Conservation (phyloP, 2,113 vertebrate species). For the Anguilla japonica region DNA sequence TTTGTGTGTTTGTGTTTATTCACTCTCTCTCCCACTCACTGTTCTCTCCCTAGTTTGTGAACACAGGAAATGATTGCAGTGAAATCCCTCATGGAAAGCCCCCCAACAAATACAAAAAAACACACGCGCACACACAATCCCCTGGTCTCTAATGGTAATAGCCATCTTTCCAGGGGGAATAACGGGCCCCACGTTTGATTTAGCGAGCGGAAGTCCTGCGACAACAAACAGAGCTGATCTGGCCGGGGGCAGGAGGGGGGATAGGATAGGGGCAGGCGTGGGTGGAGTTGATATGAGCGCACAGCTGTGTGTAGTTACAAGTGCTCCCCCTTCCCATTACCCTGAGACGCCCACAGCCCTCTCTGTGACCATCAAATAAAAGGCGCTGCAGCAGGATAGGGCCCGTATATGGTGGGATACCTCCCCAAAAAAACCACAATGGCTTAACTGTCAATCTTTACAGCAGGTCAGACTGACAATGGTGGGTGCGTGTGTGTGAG, state of each 20-base stretch:
- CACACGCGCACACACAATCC: not conserved
- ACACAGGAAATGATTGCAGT: constrained; percentile 43
- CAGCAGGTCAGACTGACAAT: constrained; percentile 2
- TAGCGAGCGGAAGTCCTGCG: constrained; percentile 39
- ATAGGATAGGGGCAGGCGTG: constrained; percentile 21
- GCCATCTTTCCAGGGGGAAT: constrained; percentile 29
- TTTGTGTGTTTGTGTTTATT: not conserved
- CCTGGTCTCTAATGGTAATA: constrained; percentile 17
- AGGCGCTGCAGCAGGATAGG: not conserved
- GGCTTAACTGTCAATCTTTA: constrained; percentile 19
- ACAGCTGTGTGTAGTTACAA: constrained; percentile 35
- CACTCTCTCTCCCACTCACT: constrained; percentile 23
- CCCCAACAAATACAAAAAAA: not conserved
- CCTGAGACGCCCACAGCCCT: constrained; percentile 21
- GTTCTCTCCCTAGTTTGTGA: constrained; percentile 46
- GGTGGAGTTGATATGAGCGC: not conserved
- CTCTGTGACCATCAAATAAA: constrained; percentile 29
- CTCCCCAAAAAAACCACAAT: constrained; percentile 5
- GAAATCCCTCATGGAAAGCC: constrained; percentile 26
- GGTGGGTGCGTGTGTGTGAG: constrained; percentile 11
- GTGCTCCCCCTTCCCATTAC: not conserved
- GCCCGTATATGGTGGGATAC: no score
- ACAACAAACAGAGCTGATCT: constrained; percentile 29
- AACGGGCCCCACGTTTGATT: constrained; percentile 44
- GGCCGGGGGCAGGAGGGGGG: constrained; percentile 11